Conservation (phyloP, 2,113 vertebrate genomes). For the Ophthalmotilapia sp. region DNA sequence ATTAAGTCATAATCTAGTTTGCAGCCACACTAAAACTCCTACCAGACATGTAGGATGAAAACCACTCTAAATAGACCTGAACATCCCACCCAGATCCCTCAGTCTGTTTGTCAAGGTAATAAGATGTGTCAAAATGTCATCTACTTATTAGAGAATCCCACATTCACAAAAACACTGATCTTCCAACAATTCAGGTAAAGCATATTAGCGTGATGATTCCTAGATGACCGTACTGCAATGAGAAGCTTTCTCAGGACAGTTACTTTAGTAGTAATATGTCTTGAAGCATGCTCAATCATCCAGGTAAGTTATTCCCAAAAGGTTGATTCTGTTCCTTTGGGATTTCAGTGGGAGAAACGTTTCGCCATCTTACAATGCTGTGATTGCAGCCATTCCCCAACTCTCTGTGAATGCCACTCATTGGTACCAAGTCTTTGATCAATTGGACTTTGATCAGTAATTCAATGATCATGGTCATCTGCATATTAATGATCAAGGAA, state of each 20-base stretch:
- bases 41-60: not conserved
- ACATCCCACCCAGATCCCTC: not conserved
- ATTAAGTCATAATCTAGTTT: not conserved
- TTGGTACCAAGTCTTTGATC: not conserved
- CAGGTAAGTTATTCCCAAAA: not conserved
- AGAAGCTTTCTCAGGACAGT: not conserved
- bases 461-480: not conserved
- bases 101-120: not conserved
- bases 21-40: not conserved
- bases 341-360: not conserved
- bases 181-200: not conserved
- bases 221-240: not conserved
- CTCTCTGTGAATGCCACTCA: not conserved
- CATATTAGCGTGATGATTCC: not conserved
- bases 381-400: not conserved
- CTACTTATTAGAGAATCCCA: not conserved
- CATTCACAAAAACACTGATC: not conserved
- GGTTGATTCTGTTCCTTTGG: not conserved
- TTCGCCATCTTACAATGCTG: not conserved
- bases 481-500: not conserved
- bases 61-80: not conserved
- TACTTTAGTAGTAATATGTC: not conserved
- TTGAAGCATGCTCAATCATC: not conserved
- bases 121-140: not conserved
- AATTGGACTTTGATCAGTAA: not conserved